Conservation (phyloP, 2,797 vertebrate genomes). For the Varecia variegata region DNA sequence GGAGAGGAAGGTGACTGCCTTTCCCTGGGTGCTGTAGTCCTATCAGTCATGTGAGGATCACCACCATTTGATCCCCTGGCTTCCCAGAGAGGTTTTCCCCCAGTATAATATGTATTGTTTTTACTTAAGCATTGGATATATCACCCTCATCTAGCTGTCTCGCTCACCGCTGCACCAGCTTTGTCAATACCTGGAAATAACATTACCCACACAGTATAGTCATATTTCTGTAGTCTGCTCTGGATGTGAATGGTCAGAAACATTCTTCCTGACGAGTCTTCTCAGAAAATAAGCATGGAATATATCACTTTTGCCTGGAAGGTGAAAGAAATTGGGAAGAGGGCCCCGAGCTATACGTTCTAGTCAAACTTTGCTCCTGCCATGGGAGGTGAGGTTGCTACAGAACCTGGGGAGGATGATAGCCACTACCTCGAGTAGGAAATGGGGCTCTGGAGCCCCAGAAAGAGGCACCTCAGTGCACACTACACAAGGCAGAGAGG, state of each 20-base stretch:
- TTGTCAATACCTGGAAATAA: conserved; percentile 51
- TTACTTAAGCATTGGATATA: neutral
- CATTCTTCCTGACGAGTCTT: neutral
- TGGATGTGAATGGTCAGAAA: neutral
- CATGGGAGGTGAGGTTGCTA: neutral
- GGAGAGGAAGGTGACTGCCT: neutral
- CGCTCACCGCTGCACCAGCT: neutral
- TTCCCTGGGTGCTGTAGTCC: neutral
- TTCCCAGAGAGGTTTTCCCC: conserved; percentile 20
- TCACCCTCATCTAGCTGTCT: neutral
- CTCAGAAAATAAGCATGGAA: neutral
- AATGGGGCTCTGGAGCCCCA: neutral
- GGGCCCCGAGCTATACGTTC: neutral
- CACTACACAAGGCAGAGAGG: neutral
- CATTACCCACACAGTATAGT: neutral
- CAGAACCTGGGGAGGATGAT: neutral
- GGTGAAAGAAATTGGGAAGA: neutral
- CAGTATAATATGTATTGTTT: neutral
- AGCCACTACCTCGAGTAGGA: neutral
- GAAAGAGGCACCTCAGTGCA: neutral
- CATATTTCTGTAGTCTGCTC: neutral
- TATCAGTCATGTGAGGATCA: neutral
- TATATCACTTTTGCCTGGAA: neutral
- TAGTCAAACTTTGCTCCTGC: neutral
- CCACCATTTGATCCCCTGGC: neutral